Evolutionary conservation across 2,113 vertebrate species (phyloP).

Genomic region (Pygoscelis adeliae): DNA sequence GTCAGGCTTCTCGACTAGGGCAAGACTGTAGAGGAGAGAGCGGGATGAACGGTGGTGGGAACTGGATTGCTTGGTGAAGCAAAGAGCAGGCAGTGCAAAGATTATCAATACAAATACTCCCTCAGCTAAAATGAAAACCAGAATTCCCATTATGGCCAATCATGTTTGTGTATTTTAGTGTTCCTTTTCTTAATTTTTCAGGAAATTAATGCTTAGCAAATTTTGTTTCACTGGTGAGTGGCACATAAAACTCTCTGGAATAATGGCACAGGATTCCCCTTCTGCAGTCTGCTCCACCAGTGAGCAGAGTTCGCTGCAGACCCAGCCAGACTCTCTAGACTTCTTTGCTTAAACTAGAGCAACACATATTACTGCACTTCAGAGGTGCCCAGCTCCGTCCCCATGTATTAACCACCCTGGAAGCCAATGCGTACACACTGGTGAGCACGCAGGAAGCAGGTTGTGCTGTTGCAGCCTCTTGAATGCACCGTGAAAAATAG

Average conservation of each 20-base stretch:
- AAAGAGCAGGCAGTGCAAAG: background rate
- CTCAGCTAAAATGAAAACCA: background rate
- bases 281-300: too few relatives aligned
- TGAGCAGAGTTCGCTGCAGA: background rate
- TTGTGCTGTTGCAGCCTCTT: background rate
- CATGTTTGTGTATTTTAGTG: background rate
- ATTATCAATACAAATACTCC: background rate
- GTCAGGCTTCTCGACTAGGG: background rate
- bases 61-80: background rate
- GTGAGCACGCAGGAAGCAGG: background rate
- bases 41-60: background rate
- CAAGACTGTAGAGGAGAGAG: background rate
- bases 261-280: background rate
- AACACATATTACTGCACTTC: too few relatives aligned
- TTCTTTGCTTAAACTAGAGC: background rate
- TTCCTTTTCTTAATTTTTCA: background rate
- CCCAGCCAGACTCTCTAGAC: background rate
- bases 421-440: background rate
- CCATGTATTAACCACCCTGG: background rate
- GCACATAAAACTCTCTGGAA: too few relatives aligned
- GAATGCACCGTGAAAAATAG: background rate
- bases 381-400: background rate
- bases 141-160: background rate
- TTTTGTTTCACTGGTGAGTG: background rate
- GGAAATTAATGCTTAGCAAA: background rate